Conservation (phyloP, 2,113 vertebrate species). For the Ictalurus punctatus region DNA sequence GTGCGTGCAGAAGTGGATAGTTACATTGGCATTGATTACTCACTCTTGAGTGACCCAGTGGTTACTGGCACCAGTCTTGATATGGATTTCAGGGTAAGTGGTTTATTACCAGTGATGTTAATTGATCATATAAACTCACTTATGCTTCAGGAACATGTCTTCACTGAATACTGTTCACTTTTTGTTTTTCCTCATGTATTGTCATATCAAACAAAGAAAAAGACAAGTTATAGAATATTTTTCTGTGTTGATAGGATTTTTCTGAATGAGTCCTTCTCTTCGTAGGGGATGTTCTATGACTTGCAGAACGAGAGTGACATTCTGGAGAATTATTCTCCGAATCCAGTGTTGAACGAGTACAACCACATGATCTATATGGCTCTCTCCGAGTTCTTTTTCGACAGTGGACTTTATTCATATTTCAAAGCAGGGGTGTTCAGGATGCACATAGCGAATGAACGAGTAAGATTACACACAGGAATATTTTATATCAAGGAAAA, state of each 20-base stretch:
- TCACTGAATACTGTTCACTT: background rate
- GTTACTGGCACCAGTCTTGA: constrained; percentile 79
- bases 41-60: constrained; percentile 82
- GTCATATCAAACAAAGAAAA: background rate
- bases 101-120: background rate
- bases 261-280: background rate
- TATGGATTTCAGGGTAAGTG: constrained; percentile 88
- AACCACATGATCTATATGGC: constrained; percentile 91
- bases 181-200: background rate
- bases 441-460: constrained; percentile 77
- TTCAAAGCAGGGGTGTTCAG: constrained; percentile 79
- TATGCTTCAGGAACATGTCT: background rate
- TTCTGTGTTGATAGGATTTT: background rate
- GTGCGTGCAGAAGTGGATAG: constrained; percentile 82
- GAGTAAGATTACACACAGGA: constrained; percentile 66
- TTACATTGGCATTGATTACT: constrained; percentile 89
- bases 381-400: constrained; percentile 93
- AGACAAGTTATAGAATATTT: background rate
- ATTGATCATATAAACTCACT: background rate
- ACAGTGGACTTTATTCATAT: constrained; percentile 88
- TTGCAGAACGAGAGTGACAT: constrained; percentile 67
- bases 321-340: constrained; percentile 76
- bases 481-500: background rate
- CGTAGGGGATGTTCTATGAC: constrained; percentile 89
- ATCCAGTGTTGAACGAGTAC: constrained; percentile 80